A percentile compares a stretch with the other conserved stretches of the same genome.
Conservation (phyloP, 2,888 invertebrate genomes). For the Ferrisia virgata region DNA sequence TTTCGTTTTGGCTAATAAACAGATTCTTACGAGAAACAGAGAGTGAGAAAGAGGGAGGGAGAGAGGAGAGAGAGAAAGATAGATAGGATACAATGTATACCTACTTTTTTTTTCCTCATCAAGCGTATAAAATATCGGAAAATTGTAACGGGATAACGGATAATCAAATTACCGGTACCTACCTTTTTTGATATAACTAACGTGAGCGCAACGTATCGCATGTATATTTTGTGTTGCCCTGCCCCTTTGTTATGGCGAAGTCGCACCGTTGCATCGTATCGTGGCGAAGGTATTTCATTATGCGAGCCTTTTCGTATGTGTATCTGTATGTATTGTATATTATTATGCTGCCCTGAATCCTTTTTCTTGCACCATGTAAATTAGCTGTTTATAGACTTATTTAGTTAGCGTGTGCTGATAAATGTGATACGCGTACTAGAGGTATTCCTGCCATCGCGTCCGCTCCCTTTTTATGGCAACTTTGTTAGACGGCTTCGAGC, state of each 20-base stretch:
- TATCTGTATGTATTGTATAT: too few relatives aligned
- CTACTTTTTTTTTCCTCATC: not conserved
- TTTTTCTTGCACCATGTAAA: not conserved
- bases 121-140: not conserved
- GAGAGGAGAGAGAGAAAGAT: not conserved
- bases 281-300: not conserved
- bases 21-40: not conserved
- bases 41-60: not conserved
- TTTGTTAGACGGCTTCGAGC: not conserved
- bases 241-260: not conserved
- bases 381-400: not conserved
- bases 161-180: constrained; percentile 3
- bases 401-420: not conserved
- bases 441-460: not conserved
- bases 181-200: not conserved
- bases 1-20: constrained; percentile 24
- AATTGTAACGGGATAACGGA: constrained; percentile 6
- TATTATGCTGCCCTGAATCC: not conserved
- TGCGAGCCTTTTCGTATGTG: not conserved
- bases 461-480: not conserved
- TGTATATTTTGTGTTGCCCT: not conserved
- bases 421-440: not conserved
- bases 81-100: too few relatives aligned
- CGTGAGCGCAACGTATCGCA: not conserved
- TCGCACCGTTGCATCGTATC: not conserved